Conservation (phyloP, 2,113 vertebrate genomes). For the Uria aalge region DNA sequence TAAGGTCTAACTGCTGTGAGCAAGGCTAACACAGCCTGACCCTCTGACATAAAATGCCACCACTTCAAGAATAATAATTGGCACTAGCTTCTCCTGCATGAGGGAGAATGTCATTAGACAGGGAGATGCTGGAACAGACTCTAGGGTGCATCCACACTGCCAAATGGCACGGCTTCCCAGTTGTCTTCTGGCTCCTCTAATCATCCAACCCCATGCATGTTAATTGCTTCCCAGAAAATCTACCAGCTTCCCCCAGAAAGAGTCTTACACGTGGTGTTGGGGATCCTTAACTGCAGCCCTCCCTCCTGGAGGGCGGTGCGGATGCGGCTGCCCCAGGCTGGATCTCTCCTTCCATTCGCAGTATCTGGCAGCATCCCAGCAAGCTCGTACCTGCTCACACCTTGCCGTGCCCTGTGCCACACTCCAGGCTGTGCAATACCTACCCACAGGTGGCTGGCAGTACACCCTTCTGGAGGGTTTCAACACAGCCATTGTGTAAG, state of each 20-base stretch:
- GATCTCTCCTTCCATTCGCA: not conserved
- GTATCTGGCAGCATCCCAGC: not conserved
- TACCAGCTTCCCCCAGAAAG: not conserved
- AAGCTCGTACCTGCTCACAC: not conserved
- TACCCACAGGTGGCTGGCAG: not conserved
- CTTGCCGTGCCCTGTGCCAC: not conserved
- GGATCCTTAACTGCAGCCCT: not conserved
- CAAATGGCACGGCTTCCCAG: not conserved
- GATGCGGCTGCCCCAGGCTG: rapidly evolving
- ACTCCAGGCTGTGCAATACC: not conserved
- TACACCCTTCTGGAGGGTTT: not conserved
- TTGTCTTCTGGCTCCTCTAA: not conserved
- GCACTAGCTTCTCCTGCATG: not conserved
- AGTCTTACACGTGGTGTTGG: rapidly evolving
- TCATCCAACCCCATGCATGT: not conserved
- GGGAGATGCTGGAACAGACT: not conserved
- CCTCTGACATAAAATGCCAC: not conserved
- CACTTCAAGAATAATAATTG: not conserved
- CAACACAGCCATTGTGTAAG: not conserved
- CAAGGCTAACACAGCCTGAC: not conserved
- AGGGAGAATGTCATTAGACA: not conserved
- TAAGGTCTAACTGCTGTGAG: not conserved
- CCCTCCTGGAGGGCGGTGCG: not conserved
- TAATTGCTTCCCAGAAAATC: not conserved
- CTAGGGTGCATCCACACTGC: not conserved